These are phyloP conservation scores for Ptilorrhoa leucosticta DNA, from an alignment of 2,113 vertebrate genomes.

Conservation along the genomic window DNA sequence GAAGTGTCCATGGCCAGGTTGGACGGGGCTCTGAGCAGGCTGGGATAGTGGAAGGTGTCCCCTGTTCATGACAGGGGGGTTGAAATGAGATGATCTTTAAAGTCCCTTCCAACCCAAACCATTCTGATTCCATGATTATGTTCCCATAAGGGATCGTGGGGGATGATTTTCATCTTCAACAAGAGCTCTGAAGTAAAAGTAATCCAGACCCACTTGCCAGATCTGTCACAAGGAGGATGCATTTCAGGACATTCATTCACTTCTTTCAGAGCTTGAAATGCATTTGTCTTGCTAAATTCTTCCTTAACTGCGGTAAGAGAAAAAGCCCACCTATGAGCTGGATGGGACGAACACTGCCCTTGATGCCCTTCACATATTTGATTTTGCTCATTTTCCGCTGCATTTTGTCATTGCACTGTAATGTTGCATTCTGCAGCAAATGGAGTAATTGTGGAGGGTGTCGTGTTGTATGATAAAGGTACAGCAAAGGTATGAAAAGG, in stretches of 20 bases:
- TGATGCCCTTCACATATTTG: background rate
- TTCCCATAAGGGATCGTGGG: fast-evolving
- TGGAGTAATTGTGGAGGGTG: background rate
- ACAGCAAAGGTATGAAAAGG: background rate
- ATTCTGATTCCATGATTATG: background rate
- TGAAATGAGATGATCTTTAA: background rate
- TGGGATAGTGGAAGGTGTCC: background rate
- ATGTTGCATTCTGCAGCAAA: background rate
- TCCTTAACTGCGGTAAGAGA: background rate
- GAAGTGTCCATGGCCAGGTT: background rate
- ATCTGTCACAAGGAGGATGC: background rate
- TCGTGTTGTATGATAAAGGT: background rate
- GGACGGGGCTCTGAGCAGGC: background rate
- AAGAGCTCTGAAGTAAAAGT: background rate
- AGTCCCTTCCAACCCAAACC: background rate
- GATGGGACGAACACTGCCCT: background rate
- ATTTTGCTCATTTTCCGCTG: background rate
- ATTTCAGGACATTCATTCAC: background rate
- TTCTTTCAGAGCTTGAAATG: background rate
- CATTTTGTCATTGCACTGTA: background rate
- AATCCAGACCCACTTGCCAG: background rate
- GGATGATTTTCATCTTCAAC: background rate
- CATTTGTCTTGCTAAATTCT: background rate
- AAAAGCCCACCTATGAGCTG: background rate
- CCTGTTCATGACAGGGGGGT: background rate